Evolutionary conservation across 2,113 vertebrate genomes (phyloP).

Genomic region (Gadus chalcogrammus): DNA sequence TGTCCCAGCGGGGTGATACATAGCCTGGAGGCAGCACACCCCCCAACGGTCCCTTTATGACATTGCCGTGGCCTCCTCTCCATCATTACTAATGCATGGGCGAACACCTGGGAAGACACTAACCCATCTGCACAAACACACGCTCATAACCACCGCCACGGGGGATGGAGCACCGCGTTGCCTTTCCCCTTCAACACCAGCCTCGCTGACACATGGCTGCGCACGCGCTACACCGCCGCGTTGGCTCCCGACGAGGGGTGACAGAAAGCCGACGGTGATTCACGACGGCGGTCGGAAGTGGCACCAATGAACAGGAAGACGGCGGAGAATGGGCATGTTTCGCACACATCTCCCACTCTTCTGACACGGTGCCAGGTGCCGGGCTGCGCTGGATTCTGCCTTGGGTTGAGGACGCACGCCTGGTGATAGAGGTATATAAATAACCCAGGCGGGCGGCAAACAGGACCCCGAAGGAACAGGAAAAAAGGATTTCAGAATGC

Average conservation of each 20-base stretch:
- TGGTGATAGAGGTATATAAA: constrained; percentile 39
- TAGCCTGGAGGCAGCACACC: constrained; percentile 19
- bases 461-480: constrained; percentile 16
- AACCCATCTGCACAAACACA: neutral
- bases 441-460: constrained; percentile 16
- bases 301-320: constrained; percentile 1
- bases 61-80: constrained; percentile 15
- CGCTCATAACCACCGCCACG: too few relatives aligned
- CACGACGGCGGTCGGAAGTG: constrained; percentile 5
- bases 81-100: constrained; percentile 34
- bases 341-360: constrained; percentile 10
- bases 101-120: constrained; percentile 20
- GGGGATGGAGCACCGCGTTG: too few relatives aligned
- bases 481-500: constrained; percentile 38
- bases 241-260: neutral
- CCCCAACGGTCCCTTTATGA: constrained; percentile 25
- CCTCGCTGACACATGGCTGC: neutral
- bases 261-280: neutral
- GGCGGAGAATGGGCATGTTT: neutral
- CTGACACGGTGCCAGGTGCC: constrained; percentile 18
- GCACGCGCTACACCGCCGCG: neutral
- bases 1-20: constrained; percentile 17
- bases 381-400: constrained; percentile 36
- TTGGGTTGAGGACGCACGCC: constrained; percentile 15
- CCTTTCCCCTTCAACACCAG: too few relatives aligned